These are phyloP conservation scores for Coturnix japonica DNA, from an alignment of 2,113 vertebrate genomes.

Conservation along the genomic window DNA sequence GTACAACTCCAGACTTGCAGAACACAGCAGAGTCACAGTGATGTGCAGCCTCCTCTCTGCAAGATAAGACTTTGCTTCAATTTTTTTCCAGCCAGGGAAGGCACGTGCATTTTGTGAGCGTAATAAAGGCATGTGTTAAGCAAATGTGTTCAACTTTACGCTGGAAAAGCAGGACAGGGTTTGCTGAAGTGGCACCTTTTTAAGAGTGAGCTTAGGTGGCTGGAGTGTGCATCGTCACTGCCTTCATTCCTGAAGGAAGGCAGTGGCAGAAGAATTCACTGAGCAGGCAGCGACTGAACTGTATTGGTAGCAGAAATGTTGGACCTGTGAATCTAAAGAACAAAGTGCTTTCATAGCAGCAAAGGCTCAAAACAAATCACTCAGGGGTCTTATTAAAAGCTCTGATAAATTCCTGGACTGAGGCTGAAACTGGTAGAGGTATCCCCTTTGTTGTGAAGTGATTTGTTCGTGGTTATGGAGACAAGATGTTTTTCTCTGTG, in stretches of 20 bases:
- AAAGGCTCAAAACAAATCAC: background rate
- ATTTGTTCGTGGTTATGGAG: conserved; percentile 60
- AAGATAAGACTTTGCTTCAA: background rate
- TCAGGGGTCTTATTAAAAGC: background rate
- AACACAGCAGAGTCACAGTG: background rate
- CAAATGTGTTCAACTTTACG: background rate
- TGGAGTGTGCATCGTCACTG: background rate
- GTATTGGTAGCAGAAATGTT: background rate
- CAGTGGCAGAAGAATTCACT: background rate
- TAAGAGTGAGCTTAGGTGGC: background rate
- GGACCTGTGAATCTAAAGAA: background rate
- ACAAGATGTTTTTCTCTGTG: conserved; percentile 3
- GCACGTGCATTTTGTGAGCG: background rate
- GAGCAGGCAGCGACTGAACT: background rate
- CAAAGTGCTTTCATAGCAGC: background rate
- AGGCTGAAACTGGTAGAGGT: conserved; percentile 22
- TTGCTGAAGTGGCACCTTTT: background rate
- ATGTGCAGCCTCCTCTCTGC: background rate
- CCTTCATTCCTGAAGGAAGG: background rate
- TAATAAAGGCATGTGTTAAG: background rate
- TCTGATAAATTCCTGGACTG: background rate
- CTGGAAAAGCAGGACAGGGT: background rate
- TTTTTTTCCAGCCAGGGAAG: background rate
- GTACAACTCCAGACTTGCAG: background rate
- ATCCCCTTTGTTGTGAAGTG: conserved; percentile 34